Conservation (phyloP, 2,113 vertebrate genomes). For the Morone chrysops region DNA sequence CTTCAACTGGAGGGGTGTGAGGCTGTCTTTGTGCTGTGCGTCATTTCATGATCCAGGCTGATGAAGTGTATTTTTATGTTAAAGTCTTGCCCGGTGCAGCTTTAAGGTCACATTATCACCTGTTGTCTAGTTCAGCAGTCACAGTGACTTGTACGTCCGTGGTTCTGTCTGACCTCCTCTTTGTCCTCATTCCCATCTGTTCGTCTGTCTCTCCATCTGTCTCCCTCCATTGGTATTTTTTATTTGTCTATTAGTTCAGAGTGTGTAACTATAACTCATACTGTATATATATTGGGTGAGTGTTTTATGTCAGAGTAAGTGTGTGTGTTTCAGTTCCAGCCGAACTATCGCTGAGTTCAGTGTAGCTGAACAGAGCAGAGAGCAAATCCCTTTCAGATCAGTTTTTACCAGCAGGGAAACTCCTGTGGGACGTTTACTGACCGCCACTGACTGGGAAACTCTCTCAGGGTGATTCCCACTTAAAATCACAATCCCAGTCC, state of each 20-base stretch:
- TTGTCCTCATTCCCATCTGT: slow-evolving; percentile 73
- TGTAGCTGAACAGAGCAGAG: slow-evolving; percentile 25
- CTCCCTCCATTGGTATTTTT: slow-evolving; percentile 15
- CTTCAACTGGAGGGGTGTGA: neutral
- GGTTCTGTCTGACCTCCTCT: slow-evolving; percentile 69
- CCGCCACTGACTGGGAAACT: slow-evolving; percentile 16
- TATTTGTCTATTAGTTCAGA: slow-evolving; percentile 27
- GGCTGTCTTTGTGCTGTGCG: neutral
- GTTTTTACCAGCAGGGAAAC: slow-evolving; percentile 28
- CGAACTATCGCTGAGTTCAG: slow-evolving; percentile 8
- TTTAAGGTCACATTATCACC: slow-evolving; percentile 64
- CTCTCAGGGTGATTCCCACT: slow-evolving; percentile 29
- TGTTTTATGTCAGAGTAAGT: slow-evolving; percentile 26
- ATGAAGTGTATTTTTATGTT: slow-evolving; percentile 30
- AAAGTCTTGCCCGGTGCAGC: slow-evolving; percentile 35
- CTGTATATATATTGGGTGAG: slow-evolving; percentile 7
- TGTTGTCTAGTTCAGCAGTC: slow-evolving; percentile 61
- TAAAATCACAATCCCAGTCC: slow-evolving; percentile 21
- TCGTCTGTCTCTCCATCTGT: slow-evolving; percentile 68
- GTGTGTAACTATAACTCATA: slow-evolving; percentile 7
- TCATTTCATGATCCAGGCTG: neutral
- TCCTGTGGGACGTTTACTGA: slow-evolving; percentile 46
- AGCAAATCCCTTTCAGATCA: slow-evolving; percentile 18
- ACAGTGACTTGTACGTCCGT: slow-evolving; percentile 50
- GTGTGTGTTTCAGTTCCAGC: slow-evolving; percentile 36